Conservation (phyloP, 2,797 vertebrate genomes). For the Lindbergichthys nudifrons region DNA sequence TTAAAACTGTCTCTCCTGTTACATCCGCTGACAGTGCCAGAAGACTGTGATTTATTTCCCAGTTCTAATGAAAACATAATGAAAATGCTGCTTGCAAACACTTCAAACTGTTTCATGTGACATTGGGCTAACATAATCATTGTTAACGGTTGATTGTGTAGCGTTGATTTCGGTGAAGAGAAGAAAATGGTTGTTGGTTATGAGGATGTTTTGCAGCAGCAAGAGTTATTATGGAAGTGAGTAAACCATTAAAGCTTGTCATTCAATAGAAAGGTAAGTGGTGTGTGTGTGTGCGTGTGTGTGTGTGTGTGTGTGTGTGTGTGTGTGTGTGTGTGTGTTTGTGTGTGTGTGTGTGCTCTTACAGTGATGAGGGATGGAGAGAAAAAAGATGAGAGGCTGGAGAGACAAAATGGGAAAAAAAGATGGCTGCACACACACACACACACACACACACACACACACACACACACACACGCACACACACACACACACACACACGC, state of each 20-base stretch:
- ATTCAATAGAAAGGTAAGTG: slow-evolving; percentile 51
- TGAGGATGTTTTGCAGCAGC: slow-evolving; percentile 50
- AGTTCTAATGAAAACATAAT: neutral
- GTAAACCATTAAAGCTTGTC: slow-evolving; percentile 65
- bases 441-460: slow-evolving; percentile 27
- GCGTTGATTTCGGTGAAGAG: slow-evolving; percentile 7
- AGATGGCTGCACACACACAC: slow-evolving; percentile 52
- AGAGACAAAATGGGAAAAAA: slow-evolving; percentile 56
- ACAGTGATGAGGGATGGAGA: slow-evolving; percentile 6
- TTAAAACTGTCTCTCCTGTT: slow-evolving; percentile 17
- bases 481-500: slow-evolving; percentile 26
- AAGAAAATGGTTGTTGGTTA: slow-evolving; percentile 45
- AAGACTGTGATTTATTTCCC: slow-evolving; percentile 20
- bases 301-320: slow-evolving; percentile 37
- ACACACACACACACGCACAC: slow-evolving; percentile 28
- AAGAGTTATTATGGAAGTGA: slow-evolving; percentile 56
- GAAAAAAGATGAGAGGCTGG: slow-evolving; percentile 44
- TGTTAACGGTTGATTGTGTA: slow-evolving; percentile 55
- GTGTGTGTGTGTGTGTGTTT: slow-evolving; percentile 25
- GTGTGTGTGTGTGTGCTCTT: slow-evolving; percentile 7
- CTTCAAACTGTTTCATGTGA: slow-evolving; percentile 44
- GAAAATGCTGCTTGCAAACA: slow-evolving; percentile 43
- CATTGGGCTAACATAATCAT: slow-evolving; percentile 45
- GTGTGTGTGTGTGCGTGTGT: slow-evolving; percentile 28
- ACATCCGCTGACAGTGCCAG: slow-evolving; percentile 28